A percentile compares a stretch with the other conserved stretches of the same genome.
Conservation (phyloP, 2,797 vertebrate genomes). For the Siniperca obscura region DNA sequence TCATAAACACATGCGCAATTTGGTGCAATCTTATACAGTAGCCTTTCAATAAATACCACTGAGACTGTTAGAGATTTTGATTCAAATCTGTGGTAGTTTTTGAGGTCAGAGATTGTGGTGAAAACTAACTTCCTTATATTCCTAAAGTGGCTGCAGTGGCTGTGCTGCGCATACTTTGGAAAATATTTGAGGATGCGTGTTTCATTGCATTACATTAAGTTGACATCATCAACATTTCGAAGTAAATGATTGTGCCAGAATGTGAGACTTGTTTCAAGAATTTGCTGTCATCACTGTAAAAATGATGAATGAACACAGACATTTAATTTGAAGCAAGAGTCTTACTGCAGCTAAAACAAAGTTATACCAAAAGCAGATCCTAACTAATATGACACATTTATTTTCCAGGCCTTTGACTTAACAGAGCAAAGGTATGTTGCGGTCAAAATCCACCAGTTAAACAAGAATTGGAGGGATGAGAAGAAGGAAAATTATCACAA, state of each 20-base stretch:
- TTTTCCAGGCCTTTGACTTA: constrained; percentile 95
- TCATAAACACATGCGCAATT: neutral
- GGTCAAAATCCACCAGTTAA: constrained; percentile 99
- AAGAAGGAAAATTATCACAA: constrained; percentile 99
- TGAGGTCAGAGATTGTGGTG: neutral
- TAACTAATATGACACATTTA: constrained; percentile 23
- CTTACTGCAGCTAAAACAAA: constrained; percentile 22
- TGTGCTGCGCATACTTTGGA: constrained; percentile 21
- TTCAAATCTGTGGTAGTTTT: neutral
- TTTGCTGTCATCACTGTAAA: constrained; percentile 42
- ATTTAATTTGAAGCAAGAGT: constrained; percentile 30
- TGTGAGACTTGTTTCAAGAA: constrained; percentile 44
- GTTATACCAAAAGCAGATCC: constrained; percentile 6
- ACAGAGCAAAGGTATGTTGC: constrained; percentile 99
- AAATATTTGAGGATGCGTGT: constrained; percentile 30
- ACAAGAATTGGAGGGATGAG: constrained; percentile 99
- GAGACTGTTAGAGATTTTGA: neutral
- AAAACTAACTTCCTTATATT: neutral
- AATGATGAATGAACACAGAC: constrained; percentile 43
- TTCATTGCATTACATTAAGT: constrained; percentile 36
- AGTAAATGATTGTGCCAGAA: constrained; percentile 42
- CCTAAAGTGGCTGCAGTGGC: neutral
- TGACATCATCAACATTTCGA: constrained; percentile 42
- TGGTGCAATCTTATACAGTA: neutral
- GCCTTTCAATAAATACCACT: neutral